Evolutionary conservation across 2,797 vertebrate species (phyloP).

Genomic region (Chrysocyon brachyurus): DNA sequence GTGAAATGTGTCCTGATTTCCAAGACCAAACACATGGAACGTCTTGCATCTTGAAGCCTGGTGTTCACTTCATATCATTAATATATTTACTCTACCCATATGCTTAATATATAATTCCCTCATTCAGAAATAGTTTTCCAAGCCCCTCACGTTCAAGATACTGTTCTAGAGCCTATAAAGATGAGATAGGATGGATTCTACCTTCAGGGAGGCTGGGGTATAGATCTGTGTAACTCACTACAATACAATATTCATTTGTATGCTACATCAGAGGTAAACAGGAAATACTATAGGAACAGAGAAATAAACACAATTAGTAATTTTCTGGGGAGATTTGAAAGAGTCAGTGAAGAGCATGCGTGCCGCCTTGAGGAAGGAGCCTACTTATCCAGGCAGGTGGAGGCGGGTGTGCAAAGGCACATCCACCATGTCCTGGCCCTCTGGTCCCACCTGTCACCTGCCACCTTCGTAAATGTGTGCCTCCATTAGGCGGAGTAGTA

Average conservation of each 20-base stretch:
- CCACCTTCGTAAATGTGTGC: background rate
- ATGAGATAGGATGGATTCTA: background rate
- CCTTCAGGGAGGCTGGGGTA: background rate
- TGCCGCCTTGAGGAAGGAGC: background rate
- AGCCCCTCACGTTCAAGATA: background rate
- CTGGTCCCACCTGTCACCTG: rapidly evolving
- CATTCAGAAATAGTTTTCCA: background rate
- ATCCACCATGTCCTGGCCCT: background rate
- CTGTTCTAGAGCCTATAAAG: background rate
- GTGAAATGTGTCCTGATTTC: background rate
- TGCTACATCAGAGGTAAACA: background rate
- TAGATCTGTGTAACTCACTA: background rate
- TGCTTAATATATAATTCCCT: background rate
- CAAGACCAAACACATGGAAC: background rate
- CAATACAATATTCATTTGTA: background rate
- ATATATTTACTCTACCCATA: background rate
- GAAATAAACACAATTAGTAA: no score
- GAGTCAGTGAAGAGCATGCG: no score
- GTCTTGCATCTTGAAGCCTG: no score
- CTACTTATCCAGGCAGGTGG: no score
- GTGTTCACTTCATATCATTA: background rate
- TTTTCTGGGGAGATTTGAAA: background rate
- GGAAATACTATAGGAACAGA: background rate
- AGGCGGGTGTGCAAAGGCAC: rapidly evolving
- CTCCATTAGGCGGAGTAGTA: background rate